Conservation (phyloP, 2,797 vertebrate species). For the Knipowitschia caucasica region DNA sequence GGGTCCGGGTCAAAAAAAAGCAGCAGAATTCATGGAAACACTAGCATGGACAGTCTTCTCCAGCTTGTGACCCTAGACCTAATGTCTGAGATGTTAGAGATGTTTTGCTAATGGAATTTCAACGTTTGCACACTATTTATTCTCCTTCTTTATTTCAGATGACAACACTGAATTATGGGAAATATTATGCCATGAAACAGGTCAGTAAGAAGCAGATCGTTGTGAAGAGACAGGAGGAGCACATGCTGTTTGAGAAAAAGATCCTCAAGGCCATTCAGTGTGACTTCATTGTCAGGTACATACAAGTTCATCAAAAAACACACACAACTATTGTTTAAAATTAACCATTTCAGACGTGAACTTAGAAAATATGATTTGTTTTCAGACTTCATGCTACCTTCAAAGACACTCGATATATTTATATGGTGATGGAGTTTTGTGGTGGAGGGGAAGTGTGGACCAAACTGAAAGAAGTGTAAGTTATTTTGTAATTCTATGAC, state of each 20-base stretch:
- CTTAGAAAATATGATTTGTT: not conserved
- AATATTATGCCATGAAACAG: slow-evolving; percentile 78
- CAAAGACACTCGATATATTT: slow-evolving; percentile 76
- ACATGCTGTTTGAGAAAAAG: slow-evolving; percentile 78
- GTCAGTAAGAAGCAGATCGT: slow-evolving; percentile 80
- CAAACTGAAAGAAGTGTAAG: slow-evolving; percentile 83
- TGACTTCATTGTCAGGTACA: slow-evolving; percentile 80
- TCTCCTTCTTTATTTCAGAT: slow-evolving; percentile 50
- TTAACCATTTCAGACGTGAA: not conserved
- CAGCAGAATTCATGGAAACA: too few relatives aligned
- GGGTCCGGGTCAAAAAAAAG: too few relatives aligned
- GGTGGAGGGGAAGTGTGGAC: slow-evolving; percentile 83
- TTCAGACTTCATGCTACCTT: slow-evolving; percentile 76
- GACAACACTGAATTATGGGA: slow-evolving; percentile 68
- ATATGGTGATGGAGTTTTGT: slow-evolving; percentile 85
- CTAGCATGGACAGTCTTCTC: too few relatives aligned
- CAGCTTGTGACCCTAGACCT: too few relatives aligned
- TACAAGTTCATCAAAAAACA: slow-evolving; percentile 21
- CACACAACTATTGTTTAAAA: not conserved
- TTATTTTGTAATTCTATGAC: not conserved
- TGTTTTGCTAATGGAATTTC: too few relatives aligned
- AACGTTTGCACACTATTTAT: not conserved
- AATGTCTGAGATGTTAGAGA: too few relatives aligned
- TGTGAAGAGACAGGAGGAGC: slow-evolving; percentile 75
- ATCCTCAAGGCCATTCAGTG: slow-evolving; percentile 72